Evolutionary conservation across 2,113 vertebrate genomes (phyloP).

Genomic region (Notothenia coriiceps): DNA sequence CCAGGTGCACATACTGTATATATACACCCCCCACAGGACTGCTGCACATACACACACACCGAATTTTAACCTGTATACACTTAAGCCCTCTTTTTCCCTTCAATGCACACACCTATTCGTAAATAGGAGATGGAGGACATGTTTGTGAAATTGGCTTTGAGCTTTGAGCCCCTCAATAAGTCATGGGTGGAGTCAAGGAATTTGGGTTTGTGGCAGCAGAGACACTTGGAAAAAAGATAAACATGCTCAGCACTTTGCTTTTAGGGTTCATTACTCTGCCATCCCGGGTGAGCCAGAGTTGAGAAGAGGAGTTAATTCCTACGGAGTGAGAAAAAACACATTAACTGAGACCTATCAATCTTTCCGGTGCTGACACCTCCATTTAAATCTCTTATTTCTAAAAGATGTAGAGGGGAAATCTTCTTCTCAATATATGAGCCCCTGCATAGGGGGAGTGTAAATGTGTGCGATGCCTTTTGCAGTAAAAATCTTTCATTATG

Average conservation of each 20-base stretch:
- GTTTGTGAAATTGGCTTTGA: conserved; percentile 78
- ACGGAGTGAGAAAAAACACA: conserved; percentile 78
- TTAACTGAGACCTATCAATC: conserved; percentile 84
- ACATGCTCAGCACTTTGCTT: conserved; percentile 71
- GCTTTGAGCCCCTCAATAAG: conserved; percentile 75
- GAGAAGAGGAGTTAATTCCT: conserved; percentile 80
- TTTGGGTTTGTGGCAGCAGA: conserved; percentile 62
- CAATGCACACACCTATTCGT: conserved; percentile 70
- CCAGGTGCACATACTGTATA: conserved; percentile 30
- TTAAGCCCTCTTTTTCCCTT: conserved; percentile 57
- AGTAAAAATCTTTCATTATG: conserved; percentile 75
- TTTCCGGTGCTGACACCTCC: conserved; percentile 77
- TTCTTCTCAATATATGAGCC: conserved; percentile 50
- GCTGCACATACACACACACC: conserved; percentile 46
- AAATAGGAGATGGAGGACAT: conserved; percentile 68
- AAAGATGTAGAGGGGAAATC: conserved; percentile 58
- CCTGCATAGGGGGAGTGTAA: conserved; percentile 19
- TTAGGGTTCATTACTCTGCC: conserved; percentile 82
- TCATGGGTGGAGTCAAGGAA: conserved; percentile 69
- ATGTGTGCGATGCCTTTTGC: conserved; percentile 42
- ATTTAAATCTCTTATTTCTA: conserved; percentile 83
- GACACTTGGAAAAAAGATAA: conserved; percentile 64
- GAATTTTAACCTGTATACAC: conserved; percentile 46
- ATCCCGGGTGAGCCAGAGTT: conserved; percentile 70
- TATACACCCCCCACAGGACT: conserved; percentile 5